Conservation (phyloP, 1,140 invertebrate species). For the Papilio machaon region DNA sequence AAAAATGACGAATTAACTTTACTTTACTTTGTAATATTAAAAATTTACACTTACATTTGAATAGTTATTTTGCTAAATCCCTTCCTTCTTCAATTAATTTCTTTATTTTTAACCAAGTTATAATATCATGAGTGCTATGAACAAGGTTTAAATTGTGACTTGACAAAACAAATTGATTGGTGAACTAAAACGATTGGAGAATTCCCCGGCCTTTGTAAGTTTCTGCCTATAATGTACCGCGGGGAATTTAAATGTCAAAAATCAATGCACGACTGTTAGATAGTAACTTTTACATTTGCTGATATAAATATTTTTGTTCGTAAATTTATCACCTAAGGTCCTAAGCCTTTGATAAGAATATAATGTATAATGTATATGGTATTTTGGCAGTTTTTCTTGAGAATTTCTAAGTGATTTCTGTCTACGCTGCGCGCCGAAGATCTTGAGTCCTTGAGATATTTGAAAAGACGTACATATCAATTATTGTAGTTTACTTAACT, state of each 20-base stretch:
- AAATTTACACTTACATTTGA: background rate
- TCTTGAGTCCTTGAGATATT: too few relatives aligned
- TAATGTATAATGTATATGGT: too few relatives aligned
- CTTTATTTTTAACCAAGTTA: background rate
- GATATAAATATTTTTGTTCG: too few relatives aligned
- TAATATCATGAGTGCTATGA: background rate
- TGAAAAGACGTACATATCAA: too few relatives aligned
- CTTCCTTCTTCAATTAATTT: background rate
- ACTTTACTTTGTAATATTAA: background rate
- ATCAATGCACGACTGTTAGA: background rate
- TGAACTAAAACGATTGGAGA: conserved; percentile 30
- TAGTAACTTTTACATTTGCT: background rate
- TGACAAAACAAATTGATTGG: conserved; percentile 25
- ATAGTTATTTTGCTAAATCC: background rate
- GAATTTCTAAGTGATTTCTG: too few relatives aligned
- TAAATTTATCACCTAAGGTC: too few relatives aligned
- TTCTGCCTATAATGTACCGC: conserved; percentile 20
- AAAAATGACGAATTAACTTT: too few relatives aligned
- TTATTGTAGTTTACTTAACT: too few relatives aligned
- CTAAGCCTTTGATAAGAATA: too few relatives aligned
- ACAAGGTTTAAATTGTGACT: conserved; percentile 8
- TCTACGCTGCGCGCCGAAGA: too few relatives aligned
- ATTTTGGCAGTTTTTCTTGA: too few relatives aligned
- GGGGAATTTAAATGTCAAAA: background rate
- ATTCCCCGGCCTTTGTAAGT: conserved; percentile 23